Evolutionary conservation across 1,140 invertebrate genomes (phyloP).

Genomic region (Hylaeus anthracinus): DNA sequence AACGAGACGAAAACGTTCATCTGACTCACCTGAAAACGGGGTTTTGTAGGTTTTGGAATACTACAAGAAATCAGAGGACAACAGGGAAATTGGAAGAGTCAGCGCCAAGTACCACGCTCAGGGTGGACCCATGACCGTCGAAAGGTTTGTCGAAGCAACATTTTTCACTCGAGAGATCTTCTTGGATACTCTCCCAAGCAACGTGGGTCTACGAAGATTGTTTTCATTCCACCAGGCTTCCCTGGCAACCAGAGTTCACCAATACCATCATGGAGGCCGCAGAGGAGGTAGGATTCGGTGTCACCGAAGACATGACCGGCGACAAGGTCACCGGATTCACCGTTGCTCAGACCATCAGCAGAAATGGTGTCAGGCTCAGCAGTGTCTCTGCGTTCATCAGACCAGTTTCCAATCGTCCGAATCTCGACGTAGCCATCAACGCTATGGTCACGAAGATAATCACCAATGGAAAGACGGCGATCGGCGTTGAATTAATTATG

Average conservation of each 20-base stretch:
- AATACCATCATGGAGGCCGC: conserved; percentile 84
- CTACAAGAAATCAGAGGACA: conserved; percentile 82
- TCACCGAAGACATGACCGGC: conserved; percentile 84
- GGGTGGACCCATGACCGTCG: conserved; percentile 80
- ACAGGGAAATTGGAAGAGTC: conserved; percentile 80
- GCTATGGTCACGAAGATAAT: conserved; percentile 83
- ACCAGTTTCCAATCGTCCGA: conserved; percentile 83
- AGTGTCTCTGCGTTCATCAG: conserved; percentile 83
- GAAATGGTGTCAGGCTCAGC: conserved; percentile 85
- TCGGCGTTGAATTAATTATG: conserved; percentile 61
- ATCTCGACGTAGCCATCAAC: conserved; percentile 87
- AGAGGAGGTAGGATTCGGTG: conserved; percentile 80
- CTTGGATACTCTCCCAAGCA: too few relatives aligned
- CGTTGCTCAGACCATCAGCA: conserved; percentile 81
- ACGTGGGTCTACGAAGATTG: background rate
- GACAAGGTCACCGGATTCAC: conserved; percentile 78
- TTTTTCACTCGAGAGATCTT: background rate
- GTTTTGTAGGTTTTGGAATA: conserved; percentile 79
- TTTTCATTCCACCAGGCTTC: conserved; percentile 72
- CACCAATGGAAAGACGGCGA: conserved; percentile 24
- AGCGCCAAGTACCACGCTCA: conserved; percentile 75
- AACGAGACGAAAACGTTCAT: too few relatives aligned
- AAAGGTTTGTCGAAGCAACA: conserved; percentile 71
- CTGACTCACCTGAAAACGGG: too few relatives aligned
- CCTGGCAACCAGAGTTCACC: conserved; percentile 80